Evolutionary conservation across 2,113 vertebrate genomes (phyloP), one percentile per base, ranked within the genome.

Genomic region (Cheirogaleus medius): DNA sequence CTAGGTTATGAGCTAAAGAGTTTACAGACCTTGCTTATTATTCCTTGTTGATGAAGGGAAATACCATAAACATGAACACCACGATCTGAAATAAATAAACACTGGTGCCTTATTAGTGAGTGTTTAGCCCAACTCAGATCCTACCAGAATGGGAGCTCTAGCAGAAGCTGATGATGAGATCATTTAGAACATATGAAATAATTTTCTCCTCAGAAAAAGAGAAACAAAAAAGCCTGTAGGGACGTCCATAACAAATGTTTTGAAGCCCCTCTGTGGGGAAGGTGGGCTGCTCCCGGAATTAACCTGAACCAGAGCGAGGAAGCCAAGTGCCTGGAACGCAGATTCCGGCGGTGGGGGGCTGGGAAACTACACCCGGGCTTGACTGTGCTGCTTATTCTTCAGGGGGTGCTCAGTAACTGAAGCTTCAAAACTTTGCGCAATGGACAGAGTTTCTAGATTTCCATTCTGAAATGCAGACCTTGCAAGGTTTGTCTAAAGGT

Each of bases 1-100:
- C 60, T 56, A 66, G 96, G 95, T 92, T 97, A 97, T 92, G 95
- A 97, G 77, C 82, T 69, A 97, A 95, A 92, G 86, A 97, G 96
- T 95, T 97, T 95, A 87, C 15, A 97, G 97, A 69, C 34, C 74
- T 9, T 27, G 49, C 49, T 97, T 93, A 90, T 90, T 97, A 92
- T 95, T 98, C 97, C 80, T 97, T 64, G 6, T 25, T 93, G 88
- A 94, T 90, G 80, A 92, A 97, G 82, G 32, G 56, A 94, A 96
- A 92, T 95, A 60, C 60, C 52, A 69, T 11, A 83, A 80, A 97
- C 91, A 92, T 66, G 10, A 98, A 97, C 85, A 66, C 15, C 73
- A 49, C 14, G 0, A 14, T 91, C 92, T 91, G 8, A 90, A 98
- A 97, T 84, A 97, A 76, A 90, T 18, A 96, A 98, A 92, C 27